Evolutionary conservation across 2,888 invertebrate species (phyloP).

Genomic region (Spialia ferax): DNA sequence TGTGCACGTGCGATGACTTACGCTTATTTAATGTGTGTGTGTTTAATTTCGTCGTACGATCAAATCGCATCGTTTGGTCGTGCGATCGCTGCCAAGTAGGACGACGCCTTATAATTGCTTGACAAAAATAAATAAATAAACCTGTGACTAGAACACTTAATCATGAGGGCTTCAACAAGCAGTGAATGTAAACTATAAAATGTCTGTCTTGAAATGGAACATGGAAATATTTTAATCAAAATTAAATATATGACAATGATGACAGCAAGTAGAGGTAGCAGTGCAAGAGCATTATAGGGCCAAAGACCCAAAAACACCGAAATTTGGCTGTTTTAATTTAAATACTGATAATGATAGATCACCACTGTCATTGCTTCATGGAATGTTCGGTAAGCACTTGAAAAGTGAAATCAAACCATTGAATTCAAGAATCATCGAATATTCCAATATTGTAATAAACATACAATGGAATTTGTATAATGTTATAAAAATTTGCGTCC

Average conservation of each 20-base stretch:
- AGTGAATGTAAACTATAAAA: background rate
- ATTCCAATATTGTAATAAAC: conserved; percentile 27
- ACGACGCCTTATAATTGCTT: too few species aligned
- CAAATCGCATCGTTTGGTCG: too few species aligned
- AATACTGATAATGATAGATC: conserved; percentile 28
- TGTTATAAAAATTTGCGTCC: conserved; percentile 31
- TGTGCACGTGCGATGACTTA: too few species aligned
- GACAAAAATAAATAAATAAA: too few species aligned
- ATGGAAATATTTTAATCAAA: background rate
- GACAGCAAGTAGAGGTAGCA: conserved; percentile 12
- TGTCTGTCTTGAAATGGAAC: background rate
- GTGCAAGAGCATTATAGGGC: conserved; percentile 16
- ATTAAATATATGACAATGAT: background rate
- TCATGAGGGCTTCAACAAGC: too few species aligned
- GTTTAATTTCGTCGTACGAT: too few species aligned
- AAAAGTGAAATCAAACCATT: conserved; percentile 4
- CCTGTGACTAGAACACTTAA: too few species aligned
- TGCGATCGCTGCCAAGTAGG: too few species aligned
- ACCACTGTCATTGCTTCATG: conserved; percentile 32
- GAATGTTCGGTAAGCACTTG: conserved; percentile 27
- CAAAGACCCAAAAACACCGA: conserved; percentile 27
- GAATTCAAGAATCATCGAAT: conserved; percentile 28
- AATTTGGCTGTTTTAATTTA: conserved; percentile 30
- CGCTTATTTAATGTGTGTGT: too few species aligned
- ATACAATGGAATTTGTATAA: conserved; percentile 32